Base-by-base conservation (phyloP, 2,888 invertebrate genomes). In the Chydorus sphaericus region DNA sequence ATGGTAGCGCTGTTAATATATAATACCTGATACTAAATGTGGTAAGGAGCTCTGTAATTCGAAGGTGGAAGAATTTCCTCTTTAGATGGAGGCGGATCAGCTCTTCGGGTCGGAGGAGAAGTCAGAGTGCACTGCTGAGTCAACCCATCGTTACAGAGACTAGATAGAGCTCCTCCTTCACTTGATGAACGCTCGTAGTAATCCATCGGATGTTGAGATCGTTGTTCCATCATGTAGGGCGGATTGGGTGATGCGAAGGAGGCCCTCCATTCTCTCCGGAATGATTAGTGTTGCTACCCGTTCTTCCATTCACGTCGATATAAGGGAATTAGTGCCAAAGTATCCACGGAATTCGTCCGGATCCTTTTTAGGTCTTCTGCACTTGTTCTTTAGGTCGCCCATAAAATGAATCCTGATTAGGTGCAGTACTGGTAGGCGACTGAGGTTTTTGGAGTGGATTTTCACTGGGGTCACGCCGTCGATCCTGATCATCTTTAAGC, bases 311-410 rank as follows among this genome's bases (percentile, higher is more conserved):
- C 59, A 75, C 70, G 2, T 10, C 78, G 73, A 44, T 44, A 23
- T 14, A 26, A 5, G n/a, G 44, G 44, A 1, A 26, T 28, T 48
- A 78, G 77, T 59, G 78, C 80, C 67, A 76, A 82, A 29, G 77
- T 82, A 67, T 79, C 83, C n/a, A n/a, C n/a, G n/a, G n/a, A n/a
- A n/a, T n/a, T n/a, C 66, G 78, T 77, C 66, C 82, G 83, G 18
- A 83, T 81, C 70, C n/a, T 89, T 89, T 73, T 88, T 88, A 59
- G 89, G 88, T n/a, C 63, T 58, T 20, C 64, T 63, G n/a, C 64
- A 58, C 52, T 63, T 63, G 58, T 64, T 64, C 57, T 62, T n/a
- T 62, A n/a, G 61, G 61, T 20, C 62, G 60, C 10, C 60, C 59
- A 48, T 60, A 60, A 18, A 33, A 33, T 18, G 44, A 30, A 1